Evolutionary conservation across 2,797 vertebrate genomes (phyloP), one percentile per base, ranked within the genome.

Genomic region (Vultur gryphus): DNA sequence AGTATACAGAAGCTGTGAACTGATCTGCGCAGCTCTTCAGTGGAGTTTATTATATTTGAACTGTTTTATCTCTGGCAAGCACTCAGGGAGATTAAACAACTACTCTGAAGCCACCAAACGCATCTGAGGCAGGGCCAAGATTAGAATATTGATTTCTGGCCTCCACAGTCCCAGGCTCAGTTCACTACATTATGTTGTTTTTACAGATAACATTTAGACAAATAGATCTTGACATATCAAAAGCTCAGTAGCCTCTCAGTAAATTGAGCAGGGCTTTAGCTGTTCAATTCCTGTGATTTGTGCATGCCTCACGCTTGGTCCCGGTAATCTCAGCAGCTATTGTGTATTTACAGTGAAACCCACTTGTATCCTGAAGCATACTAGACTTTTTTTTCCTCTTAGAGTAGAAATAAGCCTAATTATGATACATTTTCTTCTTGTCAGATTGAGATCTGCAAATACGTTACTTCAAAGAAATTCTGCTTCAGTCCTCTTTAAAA

Each of bases 201-300:
- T 94, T 94, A 92, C 82, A 85, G 82, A 92, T 96, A 96, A 93
- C 19, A 2, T 92, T 95, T 92, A 93, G 93, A 94, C 90, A 95
- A 97, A 93, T 96, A 97, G 94, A 89, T 93, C 87, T 91, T 92
- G 95, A 96, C 93, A 85, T 84, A 93, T 67, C 92, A 89, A 83
- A 89, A 93, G 92, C 87, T 84, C 58, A 51, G 89, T 87, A 88
- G 72, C 82, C 58, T 94, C 85, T 88, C 90, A 91, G 92, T 78
- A 93, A 97, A 94, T 92, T 91, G 72, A 94, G 76, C 81, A 89
- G 78, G 48, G 89, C 71, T 96, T 95, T 93, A 96, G 90, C 82
- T 72, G 64, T 78, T 95, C 87, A 55, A 4, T 95, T 95, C 72
- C 75, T 93, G 65, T 93, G 90, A 94, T 94, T 78, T 91, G 65